These are phyloP conservation scores for Deroptyus accipitrinus DNA, from an alignment of 2,113 vertebrate species.

Conservation along the genomic window DNA sequence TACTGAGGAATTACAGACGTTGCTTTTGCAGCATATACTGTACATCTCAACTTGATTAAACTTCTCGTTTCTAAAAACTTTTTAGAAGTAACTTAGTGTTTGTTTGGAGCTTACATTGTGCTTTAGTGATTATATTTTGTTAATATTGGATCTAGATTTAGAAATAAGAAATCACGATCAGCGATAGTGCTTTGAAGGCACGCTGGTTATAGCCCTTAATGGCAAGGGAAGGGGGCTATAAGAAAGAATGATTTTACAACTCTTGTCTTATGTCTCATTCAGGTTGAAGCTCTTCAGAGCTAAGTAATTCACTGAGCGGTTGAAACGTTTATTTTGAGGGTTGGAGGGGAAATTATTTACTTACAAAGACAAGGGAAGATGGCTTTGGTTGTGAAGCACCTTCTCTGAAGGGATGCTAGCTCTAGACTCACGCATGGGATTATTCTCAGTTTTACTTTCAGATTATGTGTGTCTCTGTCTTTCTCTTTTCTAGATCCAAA, in stretches of 20 bases:
- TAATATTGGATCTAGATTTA: neutral
- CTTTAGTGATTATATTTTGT: neutral
- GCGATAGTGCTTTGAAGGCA: neutral
- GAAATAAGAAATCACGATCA: neutral
- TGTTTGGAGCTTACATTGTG: neutral
- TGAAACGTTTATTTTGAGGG: neutral
- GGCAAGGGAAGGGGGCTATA: neutral
- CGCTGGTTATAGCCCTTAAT: neutral
- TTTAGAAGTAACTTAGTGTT: neutral
- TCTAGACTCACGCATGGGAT: neutral
- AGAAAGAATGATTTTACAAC: neutral
- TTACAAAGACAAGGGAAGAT: neutral
- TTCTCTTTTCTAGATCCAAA: slow-evolving; percentile 86
- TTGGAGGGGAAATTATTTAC: neutral
- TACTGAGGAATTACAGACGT: neutral
- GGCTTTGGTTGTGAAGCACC: neutral
- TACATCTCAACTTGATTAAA: neutral
- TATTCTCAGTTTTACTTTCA: slow-evolving; percentile 44
- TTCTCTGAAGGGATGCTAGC: slow-evolving; percentile 3
- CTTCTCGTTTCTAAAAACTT: neutral
- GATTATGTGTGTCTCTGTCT: slow-evolving; percentile 45
- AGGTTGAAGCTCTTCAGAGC: neutral
- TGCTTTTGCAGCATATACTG: slow-evolving; percentile 2
- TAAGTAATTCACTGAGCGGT: neutral
- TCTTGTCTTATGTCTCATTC: neutral